These are phyloP conservation scores for Erebia epiphron DNA, from an alignment of 2,888 invertebrate genomes.

Conservation along the genomic window DNA sequence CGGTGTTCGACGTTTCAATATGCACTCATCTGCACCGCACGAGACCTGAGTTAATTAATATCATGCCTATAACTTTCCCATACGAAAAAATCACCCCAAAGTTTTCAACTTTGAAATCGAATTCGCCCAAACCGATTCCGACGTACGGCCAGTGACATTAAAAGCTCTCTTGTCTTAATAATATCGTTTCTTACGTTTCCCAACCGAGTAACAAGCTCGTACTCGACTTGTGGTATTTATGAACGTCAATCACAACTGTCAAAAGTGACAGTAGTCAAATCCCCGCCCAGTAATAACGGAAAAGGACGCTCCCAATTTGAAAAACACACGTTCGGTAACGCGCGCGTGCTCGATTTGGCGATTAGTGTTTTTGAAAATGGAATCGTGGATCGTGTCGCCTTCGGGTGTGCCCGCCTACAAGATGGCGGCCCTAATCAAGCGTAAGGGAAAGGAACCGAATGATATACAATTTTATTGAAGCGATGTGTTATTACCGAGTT, in stretches of 20 bases:
- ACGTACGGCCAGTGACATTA: constrained; percentile 52
- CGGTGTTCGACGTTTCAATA: constrained; percentile 79
- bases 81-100: constrained; percentile 48
- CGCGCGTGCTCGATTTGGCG: constrained; percentile 79
- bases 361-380: constrained; percentile 82
- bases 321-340: constrained; percentile 77
- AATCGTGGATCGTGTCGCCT: constrained; percentile 80
- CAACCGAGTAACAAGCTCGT: constrained; percentile 68
- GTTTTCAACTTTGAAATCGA: constrained; percentile 38
- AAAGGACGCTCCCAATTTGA: constrained; percentile 77
- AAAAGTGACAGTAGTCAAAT: constrained; percentile 80
- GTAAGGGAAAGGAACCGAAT: constrained; percentile 75
- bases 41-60: constrained; percentile 65
- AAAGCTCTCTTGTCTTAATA: constrained; percentile 62
- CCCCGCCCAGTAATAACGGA: constrained; percentile 73
- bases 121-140: constrained; percentile 36
- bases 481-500: constrained; percentile 79
- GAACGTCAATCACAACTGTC: constrained; percentile 80
- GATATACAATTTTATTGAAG: constrained; percentile 82
- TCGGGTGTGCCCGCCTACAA: constrained; percentile 79
- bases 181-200: constrained; percentile 64
- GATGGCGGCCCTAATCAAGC: constrained; percentile 81
- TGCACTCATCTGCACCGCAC: constrained; percentile 71
- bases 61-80: constrained; percentile 47
- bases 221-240: constrained; percentile 76